Base-by-base conservation (phyloP, 2,888 invertebrate species). In the Empis stercorea region DNA sequence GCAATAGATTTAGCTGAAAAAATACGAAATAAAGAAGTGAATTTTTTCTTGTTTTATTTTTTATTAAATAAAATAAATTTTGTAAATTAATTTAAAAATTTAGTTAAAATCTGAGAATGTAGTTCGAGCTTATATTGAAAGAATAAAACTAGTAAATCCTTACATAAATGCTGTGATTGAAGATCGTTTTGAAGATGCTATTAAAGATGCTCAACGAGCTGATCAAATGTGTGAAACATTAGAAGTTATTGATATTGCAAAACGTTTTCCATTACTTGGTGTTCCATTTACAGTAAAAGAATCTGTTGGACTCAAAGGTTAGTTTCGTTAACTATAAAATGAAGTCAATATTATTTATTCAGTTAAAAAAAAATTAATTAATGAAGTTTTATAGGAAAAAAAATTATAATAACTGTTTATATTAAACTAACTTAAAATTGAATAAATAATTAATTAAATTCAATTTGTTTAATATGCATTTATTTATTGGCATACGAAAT, bases 201-300 rank as follows among this genome's bases (percentile, higher is more conserved):
- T 82, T 1, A 63, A 70, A 4, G 83, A 86, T 44, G 85, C 87
- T 0, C 64, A 65, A 41, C 63, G 63, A 7, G 73, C 76, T 1
- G 87, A 87, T 63, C 55, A 61, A 16, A 48, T 61, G 2, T 60
- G 66, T 10, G 51, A 52, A 14, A 60, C 61, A 11, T 51, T 52
- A 9, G 47, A 51, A 5, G 39, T 49, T 2, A 59, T 61, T 16
- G 64, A 70, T 39, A 59, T 78, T 42, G 62, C 71, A 1, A 61
- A 61, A 3, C 69, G 73, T 15, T 73, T 76, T 52, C 89, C 89
- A 1, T 68, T 91, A 45, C 70, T 89, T 2, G 91, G 91, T 0
- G 76, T 91, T 15, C 91, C 91, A 0, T 74, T 87, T 40, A 86
- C 87, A 3, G 79, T 85, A 1, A 91, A 91, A 62, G 87, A 88